These are phyloP conservation scores for Copidosoma floridanum DNA, from an alignment of 1,140 invertebrate species.

Conservation along the genomic window DNA sequence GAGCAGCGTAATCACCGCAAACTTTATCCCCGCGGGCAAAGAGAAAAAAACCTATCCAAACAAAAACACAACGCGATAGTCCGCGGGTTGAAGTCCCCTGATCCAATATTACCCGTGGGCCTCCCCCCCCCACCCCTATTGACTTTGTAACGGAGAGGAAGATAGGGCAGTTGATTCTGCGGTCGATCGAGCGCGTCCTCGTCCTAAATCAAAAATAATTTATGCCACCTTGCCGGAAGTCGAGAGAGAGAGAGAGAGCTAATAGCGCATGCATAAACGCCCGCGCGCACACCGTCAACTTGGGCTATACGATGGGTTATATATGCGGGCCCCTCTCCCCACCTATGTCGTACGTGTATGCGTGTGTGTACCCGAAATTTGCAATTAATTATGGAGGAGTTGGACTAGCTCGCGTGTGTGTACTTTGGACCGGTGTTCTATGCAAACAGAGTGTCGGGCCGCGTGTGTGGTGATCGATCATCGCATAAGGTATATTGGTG, in stretches of 20 bases:
- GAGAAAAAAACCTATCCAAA: too few species aligned
- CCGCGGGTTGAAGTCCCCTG: too few species aligned
- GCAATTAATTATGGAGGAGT: slow-evolving; percentile 21
- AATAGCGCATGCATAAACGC: too few species aligned
- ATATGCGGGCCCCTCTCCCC: too few species aligned
- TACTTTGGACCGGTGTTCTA: neutral
- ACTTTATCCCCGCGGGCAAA: too few species aligned
- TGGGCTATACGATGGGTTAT: too few species aligned
- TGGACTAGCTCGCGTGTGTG: neutral
- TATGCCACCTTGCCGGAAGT: slow-evolving; percentile 7
- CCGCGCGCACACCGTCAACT: too few species aligned
- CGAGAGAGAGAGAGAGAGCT: too few species aligned
- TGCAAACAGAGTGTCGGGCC: slow-evolving; percentile 6
- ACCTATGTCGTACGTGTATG: neutral
- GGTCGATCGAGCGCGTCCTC: neutral
- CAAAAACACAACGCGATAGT: too few species aligned
- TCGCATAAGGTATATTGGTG: neutral
- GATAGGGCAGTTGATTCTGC: slow-evolving; percentile 3
- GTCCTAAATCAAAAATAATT: slow-evolving; percentile 26
- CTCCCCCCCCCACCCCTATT: too few species aligned
- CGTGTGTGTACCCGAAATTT: slow-evolving; percentile 5
- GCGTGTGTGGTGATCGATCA: slow-evolving; percentile 15
- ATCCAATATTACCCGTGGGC: neutral
- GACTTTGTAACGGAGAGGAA: slow-evolving; percentile 15
- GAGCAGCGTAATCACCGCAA: too few species aligned